Conservation (phyloP, 2,113 vertebrate genomes). For the Ibidorhyncha struthersii region DNA sequence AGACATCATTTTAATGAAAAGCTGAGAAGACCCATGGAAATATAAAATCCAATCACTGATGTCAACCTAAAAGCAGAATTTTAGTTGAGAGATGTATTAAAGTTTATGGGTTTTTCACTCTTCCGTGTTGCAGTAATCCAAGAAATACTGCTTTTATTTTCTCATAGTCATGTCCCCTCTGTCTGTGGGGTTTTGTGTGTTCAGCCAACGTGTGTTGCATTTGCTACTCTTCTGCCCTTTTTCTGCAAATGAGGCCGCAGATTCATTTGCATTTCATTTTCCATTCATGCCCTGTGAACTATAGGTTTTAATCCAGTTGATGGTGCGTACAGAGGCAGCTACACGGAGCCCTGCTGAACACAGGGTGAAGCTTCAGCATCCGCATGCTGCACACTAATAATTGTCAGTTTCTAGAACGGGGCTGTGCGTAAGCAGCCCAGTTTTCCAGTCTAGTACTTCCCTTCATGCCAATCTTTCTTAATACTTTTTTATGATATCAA, state of each 20-base stretch:
- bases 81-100: background rate
- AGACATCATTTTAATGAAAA: background rate
- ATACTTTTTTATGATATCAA: background rate
- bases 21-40: background rate
- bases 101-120: background rate
- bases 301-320: background rate
- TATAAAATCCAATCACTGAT: background rate
- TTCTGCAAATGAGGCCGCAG: background rate
- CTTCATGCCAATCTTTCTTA: background rate
- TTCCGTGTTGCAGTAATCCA: background rate
- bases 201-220: background rate
- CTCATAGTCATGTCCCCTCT: background rate
- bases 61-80: background rate
- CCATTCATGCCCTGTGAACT: background rate
- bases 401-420: background rate
- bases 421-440: accelerated
- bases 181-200: background rate
- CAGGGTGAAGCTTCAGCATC: background rate
- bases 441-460: background rate
- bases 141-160: background rate
- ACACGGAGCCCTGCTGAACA: background rate
- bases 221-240: background rate
- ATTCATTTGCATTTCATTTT: background rate
- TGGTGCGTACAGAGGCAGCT: background rate
- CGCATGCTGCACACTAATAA: accelerated